Conservation (phyloP, 2,113 vertebrate genomes). For the Leucosticte australis region DNA sequence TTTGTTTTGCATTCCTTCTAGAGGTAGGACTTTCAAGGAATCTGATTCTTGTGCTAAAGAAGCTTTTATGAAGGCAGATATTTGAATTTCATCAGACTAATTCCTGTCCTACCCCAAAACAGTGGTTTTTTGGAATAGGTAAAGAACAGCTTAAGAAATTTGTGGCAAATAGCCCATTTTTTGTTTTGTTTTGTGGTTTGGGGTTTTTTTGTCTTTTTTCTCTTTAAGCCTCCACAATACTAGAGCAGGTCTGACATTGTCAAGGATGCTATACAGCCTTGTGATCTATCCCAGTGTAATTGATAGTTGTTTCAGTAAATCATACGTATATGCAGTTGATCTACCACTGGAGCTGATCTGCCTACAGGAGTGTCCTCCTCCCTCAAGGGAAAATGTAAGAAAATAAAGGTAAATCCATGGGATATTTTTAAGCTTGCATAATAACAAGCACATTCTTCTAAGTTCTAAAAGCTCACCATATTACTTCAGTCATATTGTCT, state of each 20-base stretch:
- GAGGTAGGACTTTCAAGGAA: background rate
- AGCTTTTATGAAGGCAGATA: background rate
- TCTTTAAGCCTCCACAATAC: background rate
- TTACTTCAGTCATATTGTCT: background rate
- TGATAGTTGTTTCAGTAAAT: background rate
- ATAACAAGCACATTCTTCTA: background rate
- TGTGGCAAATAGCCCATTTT: background rate
- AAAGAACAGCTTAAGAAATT: background rate
- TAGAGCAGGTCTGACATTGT: background rate
- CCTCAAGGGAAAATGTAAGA: background rate
- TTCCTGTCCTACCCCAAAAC: background rate
- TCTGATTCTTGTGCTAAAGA: background rate
- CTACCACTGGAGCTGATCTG: background rate
- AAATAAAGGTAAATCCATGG: background rate
- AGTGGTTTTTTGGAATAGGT: background rate
- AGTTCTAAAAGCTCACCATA: background rate
- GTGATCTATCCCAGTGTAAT: background rate
- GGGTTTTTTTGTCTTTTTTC: accelerated
- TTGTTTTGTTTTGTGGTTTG: background rate
- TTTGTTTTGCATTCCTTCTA: background rate
- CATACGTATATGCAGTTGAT: background rate
- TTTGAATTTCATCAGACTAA: background rate
- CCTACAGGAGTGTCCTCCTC: background rate
- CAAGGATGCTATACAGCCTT: background rate
- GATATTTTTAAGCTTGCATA: background rate